A percentile compares a stretch with the other conserved stretches of the same genome.
Evolutionary conservation across 2,797 vertebrate species (phyloP).

Genomic region (Buphagus erythrorhynchus): DNA sequence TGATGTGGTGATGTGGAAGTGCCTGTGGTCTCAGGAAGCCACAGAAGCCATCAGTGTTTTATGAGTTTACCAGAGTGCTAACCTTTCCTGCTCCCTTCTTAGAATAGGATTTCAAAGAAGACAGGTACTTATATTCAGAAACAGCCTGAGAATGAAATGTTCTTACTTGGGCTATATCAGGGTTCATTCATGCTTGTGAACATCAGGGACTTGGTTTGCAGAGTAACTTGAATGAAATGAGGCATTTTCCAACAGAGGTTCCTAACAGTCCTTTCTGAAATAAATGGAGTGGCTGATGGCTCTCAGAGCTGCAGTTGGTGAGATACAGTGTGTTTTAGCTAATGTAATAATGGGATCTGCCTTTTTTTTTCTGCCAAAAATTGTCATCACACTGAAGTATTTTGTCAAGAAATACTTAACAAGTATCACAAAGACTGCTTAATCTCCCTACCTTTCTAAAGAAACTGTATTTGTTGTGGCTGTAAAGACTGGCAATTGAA

Average conservation of each 20-base stretch:
- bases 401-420: neutral
- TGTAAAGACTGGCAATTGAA: neutral
- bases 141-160: neutral
- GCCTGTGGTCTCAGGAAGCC: neutral
- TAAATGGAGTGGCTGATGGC: neutral
- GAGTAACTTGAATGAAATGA: neutral
- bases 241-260: neutral
- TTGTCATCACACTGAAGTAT: neutral
- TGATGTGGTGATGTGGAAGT: neutral
- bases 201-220: neutral
- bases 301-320: neutral
- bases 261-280: neutral
- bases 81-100: neutral
- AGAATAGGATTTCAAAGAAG: neutral
- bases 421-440: neutral
- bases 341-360: neutral
- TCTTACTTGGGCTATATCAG: neutral
- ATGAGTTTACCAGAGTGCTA: neutral
- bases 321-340: neutral
- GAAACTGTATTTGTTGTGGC: neutral
- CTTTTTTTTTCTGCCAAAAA: neutral
- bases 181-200: neutral
- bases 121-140: neutral
- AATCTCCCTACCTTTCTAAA: neutral
- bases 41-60: neutral